Base-by-base conservation (phyloP, 2,113 vertebrate genomes). In the Protomyctophum bolini region DNA sequence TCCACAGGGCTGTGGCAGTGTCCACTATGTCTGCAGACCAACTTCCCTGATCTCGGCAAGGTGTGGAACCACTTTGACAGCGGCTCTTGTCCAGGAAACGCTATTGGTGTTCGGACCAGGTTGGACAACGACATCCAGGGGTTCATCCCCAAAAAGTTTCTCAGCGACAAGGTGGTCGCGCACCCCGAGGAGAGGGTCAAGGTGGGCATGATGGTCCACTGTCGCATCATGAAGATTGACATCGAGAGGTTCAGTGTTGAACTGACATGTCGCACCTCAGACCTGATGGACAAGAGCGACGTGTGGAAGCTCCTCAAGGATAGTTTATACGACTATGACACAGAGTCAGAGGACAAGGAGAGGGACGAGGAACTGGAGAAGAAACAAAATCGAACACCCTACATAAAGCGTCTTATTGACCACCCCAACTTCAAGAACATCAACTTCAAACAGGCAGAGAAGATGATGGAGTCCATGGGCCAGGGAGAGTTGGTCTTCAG, bases 21-120 rank as follows among this genome's bases (percentile, higher is more conserved):
- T 87, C 97, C 97, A 55, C 99, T 99, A 90, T 99, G 98, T 68
- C 98, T 98, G 76, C 97, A 99, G 85, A 97, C 99, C 89, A 99
- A 98, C 84, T 99, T 99, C 56, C 97, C 98, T 33, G 98, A 99
- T 73, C 96, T 99, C 59, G 98, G 98, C 0, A 97, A 99, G 97
- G 98, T 99, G 70, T 99, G 98, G 98, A 99, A 99, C 87, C 98
- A 99, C 87, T 99, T 99, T 85, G 98, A 99, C 88, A 99, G 97
- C 0, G 98, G 98, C 48, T 99, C 97, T 0, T 99, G 98, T 87
- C 98, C 98, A 0, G 98, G 98, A 70, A 97, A 99, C 82, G 97
- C 97, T 77, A 97, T 99, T 6, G 97, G 98, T 21, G 98, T 99
- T 77, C 95, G 98, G 86, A 93, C 92, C 5, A 93, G 98, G 12